Evolutionary conservation across 2,113 vertebrate genomes (phyloP), one percentile per base, ranked within the genome.

Genomic region (Gallinago jamesoni): DNA sequence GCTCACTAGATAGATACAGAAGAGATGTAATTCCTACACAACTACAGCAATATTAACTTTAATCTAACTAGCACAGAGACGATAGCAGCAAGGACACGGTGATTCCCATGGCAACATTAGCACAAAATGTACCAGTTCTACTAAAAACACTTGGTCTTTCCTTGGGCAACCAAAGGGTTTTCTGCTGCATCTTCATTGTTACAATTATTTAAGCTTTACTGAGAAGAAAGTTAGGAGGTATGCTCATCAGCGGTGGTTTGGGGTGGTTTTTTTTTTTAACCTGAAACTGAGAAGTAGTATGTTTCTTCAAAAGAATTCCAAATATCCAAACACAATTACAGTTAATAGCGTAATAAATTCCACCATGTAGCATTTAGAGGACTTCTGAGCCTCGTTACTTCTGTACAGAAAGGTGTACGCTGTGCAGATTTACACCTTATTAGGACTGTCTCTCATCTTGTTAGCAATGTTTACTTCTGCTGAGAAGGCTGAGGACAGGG

Each of bases 1-100:
- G 55, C 55, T 78, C 13, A 0, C 25, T 37, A 0, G 0, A 16
- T 8, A 30, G 27, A 7, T 15, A 11, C 1, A 1, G 3, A 37
- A 45, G 27, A 67, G 17, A 3, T 55, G 25, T 10, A 45, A 67
- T 59, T 84, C 37, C 77, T 56, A 60, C 57, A 17, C 8, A 50
- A 59, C 55, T 3, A 15, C 57, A 94, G 35, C 31, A 39, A 22
- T 52, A 72, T 37, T 12, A 70, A 59, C 22, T 67, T n/a, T 4
- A 45, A 72, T 25, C 31, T 75, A 72, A 3, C 25, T 45, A 48
- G 21, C 1, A 2, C 18, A n/a, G 19, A 94, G 57, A 15, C 0
- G 0, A 23, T 3, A 88, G 62, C 68, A 87, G 78, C 62, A 75
- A 75, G 70, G 74, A 43, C 70, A 43, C 2, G 14, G 76, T 10